Base-by-base conservation (phyloP, 2,113 vertebrate species). In the Cyphomyrus plagiostoma region DNA sequence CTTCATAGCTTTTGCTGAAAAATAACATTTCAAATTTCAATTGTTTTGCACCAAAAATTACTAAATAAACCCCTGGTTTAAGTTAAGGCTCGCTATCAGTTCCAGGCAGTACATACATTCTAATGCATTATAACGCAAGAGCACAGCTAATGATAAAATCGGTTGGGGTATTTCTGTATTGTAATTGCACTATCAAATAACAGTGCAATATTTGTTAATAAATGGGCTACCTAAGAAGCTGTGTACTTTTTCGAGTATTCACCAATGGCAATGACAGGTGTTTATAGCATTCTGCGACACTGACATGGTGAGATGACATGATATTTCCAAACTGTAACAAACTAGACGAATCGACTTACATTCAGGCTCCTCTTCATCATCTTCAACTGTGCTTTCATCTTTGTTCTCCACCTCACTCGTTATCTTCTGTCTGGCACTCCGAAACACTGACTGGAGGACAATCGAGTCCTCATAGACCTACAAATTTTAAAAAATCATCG, bases 391-490 rank as follows among this genome's bases (percentile, higher is more conserved):
- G 91, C 95, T 97, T 49, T 97, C 95, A 15, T 97, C 97, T 91
- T 97, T 96, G 0, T 95, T 97, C 91, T 97, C 97, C 86, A 97
- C 97, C 90, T 98, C 96, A 93, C 97, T 97, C 93, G 97, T 97
- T 89, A 99, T 98, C 93, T 98, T 97, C 94, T 98, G 98, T 91
- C 98, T 96, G 2, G 98, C 98, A 23, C 98, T 99, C 95, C 98
- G 98, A 93, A 99, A 99, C 85, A 99, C 98, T 3, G 98, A 99
- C 94, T 98, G 98, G 89, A 99, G 96, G 93, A 99, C 98, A 90
- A 99, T 99, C n/a, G 98, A 99, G 92, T 99, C 98, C 92, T 99
- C 98, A 46, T 99, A 99, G 94, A 99, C 99, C 98, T 99, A 92
- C 30, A 91, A 53, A 0, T 9, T 50, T 90, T 92, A 46, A 52